Base-by-base conservation (phyloP, 2,797 vertebrate genomes). In the Poeciliopsis infans region DNA sequence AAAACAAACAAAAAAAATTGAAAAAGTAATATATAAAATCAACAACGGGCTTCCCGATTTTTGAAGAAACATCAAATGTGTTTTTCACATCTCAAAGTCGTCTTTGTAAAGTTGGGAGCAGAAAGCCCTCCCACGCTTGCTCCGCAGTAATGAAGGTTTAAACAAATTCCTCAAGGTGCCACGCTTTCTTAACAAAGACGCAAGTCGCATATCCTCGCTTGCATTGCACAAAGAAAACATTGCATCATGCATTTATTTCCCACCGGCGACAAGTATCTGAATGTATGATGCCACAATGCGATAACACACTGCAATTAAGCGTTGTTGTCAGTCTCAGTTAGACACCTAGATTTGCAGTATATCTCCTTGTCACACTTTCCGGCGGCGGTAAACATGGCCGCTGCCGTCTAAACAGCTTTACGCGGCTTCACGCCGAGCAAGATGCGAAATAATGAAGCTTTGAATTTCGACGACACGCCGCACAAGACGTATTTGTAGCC, bases 201-300 rank as follows among this genome's bases (percentile, higher is more conserved):
- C 75, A 28, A 81, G 81, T 75, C 79, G 59, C 70, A 75, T 5
- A 76, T 77, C 80, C 70, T 72, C 59, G 41, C 79, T 74, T 69
- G 78, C 71, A 77, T 69, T 74, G 33, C 74, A 41, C 69, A 79
- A 79, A 80, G 75, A 77, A 82, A 86, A 78, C 79, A 81, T 78
- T 88, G 77, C 83, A 72, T 83, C 78, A 72, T 31, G 55, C 47
- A 51, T 77, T 57, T 84, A 72, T 77, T 10, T 66, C 79, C 53
- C 70, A 77, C 71, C 74, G 47, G 68, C 80, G 74, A 82, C 76
- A 75, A 72, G 51, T 69, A 83, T 81, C 79, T 77, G 43, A 77
- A 77, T 16, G 33, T 73, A 72, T 73, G 75, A 77, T 78, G 77
- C 73, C 72, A 83, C 72, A 76, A 64, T 72, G 39, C 64, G 33